Evolutionary conservation across 2,888 invertebrate species (phyloP).

Genomic region (Ectobius pallidus): DNA sequence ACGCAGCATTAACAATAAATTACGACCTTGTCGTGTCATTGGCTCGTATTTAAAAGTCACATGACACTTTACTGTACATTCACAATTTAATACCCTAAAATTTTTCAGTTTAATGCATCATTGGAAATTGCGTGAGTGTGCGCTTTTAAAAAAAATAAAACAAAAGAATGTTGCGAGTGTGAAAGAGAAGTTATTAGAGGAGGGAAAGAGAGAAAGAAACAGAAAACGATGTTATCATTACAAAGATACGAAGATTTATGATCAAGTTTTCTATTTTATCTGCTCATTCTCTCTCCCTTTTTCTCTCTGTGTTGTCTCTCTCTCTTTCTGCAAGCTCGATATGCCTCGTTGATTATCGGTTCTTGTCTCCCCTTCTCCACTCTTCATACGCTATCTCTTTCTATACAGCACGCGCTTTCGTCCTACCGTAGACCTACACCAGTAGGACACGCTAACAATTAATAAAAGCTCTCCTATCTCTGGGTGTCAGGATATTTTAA

Average conservation of each 20-base stretch:
- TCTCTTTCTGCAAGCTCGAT: too few relatives aligned
- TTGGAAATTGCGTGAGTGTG: neutral
- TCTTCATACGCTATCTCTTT: neutral
- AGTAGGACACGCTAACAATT: neutral
- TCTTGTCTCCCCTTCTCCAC: neutral
- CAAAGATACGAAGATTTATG: constrained; percentile 13
- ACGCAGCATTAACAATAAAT: too few relatives aligned
- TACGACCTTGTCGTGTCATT: too few relatives aligned
- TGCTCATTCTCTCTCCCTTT: neutral
- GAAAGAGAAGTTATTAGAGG: neutral
- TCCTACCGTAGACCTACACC: neutral
- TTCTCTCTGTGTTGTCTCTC: neutral
- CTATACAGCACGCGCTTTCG: neutral
- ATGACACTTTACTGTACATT: too few relatives aligned
- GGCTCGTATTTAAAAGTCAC: too few relatives aligned
- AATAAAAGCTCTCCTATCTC: neutral
- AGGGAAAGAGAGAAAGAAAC: neutral
- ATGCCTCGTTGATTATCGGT: neutral
- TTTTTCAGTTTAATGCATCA: too few relatives aligned
- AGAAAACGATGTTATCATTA: neutral
- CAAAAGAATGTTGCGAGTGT: neutral
- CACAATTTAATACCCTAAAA: too few relatives aligned
- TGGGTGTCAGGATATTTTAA: neutral
- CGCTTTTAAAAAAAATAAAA: neutral
- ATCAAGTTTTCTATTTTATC: constrained; percentile 16